A percentile compares a stretch with the other conserved stretches of the same genome.
Conservation (phyloP, 2,113 vertebrate species). For the Gila orcuttii region DNA sequence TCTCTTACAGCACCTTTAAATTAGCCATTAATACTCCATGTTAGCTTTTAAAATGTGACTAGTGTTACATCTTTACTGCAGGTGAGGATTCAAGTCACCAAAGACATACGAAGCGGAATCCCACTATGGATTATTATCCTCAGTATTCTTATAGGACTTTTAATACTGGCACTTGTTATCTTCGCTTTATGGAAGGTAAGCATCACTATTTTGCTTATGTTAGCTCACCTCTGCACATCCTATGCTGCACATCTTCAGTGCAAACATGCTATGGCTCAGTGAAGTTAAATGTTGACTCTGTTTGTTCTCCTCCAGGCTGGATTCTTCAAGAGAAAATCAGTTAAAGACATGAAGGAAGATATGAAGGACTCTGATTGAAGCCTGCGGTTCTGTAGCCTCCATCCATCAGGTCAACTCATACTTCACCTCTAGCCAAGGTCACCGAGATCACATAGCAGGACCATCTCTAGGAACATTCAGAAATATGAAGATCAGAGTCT, state of each 20-base stretch:
- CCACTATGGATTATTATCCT: slow-evolving; percentile 93
- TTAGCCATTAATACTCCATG: background rate
- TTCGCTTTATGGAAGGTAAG: slow-evolving; percentile 95
- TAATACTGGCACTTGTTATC: slow-evolving; percentile 91
- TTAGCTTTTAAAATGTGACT: background rate
- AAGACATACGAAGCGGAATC: slow-evolving; percentile 83
- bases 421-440: background rate
- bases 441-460: background rate
- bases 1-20: slow-evolving; percentile 4
- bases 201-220: background rate
- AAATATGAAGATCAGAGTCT: background rate
- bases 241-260: no score
- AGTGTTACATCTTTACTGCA: slow-evolving; percentile 57
- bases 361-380: slow-evolving; percentile 62
- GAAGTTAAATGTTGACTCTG: slow-evolving; percentile 17
- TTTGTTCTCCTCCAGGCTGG: slow-evolving; percentile 68
- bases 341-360: slow-evolving; percentile 74
- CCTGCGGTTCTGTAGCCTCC: background rate
- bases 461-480: background rate
- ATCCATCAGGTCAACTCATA: slow-evolving; percentile 47
- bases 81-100: slow-evolving; percentile 89
- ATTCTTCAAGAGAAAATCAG: slow-evolving; percentile 80
- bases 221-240: background rate
- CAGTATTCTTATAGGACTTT: slow-evolving; percentile 88
- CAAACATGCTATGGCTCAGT: background rate